Percentiles rank a stretch among this genome's conserved stretches.
Conservation (phyloP, 2,888 invertebrate species). For the Prenolepis imparis region DNA sequence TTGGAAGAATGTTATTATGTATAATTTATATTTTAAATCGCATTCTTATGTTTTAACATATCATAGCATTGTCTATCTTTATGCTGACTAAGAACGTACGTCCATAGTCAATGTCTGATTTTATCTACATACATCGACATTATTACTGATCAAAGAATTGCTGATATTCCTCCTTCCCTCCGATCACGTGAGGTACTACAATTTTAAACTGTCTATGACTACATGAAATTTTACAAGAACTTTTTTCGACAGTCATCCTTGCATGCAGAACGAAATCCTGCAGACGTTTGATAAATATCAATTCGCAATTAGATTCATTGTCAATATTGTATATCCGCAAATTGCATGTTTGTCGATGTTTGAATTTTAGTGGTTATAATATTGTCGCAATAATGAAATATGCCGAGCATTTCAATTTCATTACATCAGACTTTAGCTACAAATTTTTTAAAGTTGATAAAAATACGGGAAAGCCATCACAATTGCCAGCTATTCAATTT, state of each 20-base stretch:
- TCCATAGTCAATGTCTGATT: slow-evolving; percentile 41
- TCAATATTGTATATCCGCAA: background rate
- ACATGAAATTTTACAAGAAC: slow-evolving; percentile 22
- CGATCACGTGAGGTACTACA: background rate
- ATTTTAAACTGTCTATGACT: slow-evolving; percentile 44
- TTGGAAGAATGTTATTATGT: background rate
- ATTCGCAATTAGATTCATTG: background rate
- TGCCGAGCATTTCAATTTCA: background rate
- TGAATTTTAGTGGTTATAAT: slow-evolving; percentile 6
- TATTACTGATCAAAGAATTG: slow-evolving; percentile 43
- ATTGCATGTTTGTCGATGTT: background rate
- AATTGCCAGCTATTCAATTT: background rate
- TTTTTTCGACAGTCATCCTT: slow-evolving; percentile 41
- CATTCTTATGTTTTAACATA: slow-evolving; percentile 30
- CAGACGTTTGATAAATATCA: slow-evolving; percentile 2
- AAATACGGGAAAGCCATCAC: background rate
- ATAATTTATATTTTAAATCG: slow-evolving; percentile 39
- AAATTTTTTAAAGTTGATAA: background rate
- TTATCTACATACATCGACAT: slow-evolving; percentile 48
- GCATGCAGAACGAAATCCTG: slow-evolving; percentile 31
- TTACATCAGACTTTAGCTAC: slow-evolving; percentile 12
- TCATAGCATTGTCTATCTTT: slow-evolving; percentile 31
- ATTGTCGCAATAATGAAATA: background rate
- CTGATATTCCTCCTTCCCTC: slow-evolving; percentile 21
- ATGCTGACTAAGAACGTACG: slow-evolving; percentile 42